Conservation (phyloP, 1,140 invertebrate genomes). For the Pachypeltis micranthus region DNA sequence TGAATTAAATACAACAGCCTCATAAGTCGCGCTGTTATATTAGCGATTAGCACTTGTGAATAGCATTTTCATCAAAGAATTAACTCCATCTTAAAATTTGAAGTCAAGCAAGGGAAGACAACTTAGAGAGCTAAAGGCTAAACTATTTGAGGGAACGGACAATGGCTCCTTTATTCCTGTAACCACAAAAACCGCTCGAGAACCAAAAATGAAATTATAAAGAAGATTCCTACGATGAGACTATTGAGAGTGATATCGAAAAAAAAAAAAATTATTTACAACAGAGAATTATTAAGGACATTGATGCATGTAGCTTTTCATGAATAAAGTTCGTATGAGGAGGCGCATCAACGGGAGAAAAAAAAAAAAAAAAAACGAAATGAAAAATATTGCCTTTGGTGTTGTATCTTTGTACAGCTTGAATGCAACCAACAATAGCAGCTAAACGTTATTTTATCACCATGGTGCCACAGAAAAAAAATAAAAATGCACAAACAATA, state of each 20-base stretch:
- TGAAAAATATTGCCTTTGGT: conserved; percentile 22
- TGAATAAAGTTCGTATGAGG: background rate
- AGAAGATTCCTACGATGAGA: background rate
- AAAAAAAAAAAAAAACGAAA: conserved; percentile 11
- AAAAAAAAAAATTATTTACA: conserved; percentile 11
- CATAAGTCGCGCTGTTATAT: no score
- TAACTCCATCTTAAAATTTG: no score
- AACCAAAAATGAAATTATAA: no score
- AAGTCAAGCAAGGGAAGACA: no score
- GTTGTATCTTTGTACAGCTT: conserved; percentile 21
- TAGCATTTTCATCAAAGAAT: no score
- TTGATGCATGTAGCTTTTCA: conserved; percentile 16
- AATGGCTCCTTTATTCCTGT: no score
- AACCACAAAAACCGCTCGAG: no score
- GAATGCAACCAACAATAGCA: conserved; percentile 23
- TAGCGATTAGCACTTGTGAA: no score
- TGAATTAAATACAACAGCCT: no score
- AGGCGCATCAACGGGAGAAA: conserved; percentile 7
- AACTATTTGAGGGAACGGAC: no score
- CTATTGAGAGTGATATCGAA: background rate
- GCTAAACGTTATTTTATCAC: conserved; percentile 19
- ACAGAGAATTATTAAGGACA: conserved; percentile 19
- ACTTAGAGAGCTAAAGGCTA: no score
- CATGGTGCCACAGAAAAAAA: conserved; percentile 23
- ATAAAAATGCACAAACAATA: conserved; percentile 23